Percentiles rank a stretch among this genome's conserved stretches.
phyloP scores from a whole-genome alignment of 2,888 invertebrate genomes.

The Gymnoscelis rufifasciata region DNA sequence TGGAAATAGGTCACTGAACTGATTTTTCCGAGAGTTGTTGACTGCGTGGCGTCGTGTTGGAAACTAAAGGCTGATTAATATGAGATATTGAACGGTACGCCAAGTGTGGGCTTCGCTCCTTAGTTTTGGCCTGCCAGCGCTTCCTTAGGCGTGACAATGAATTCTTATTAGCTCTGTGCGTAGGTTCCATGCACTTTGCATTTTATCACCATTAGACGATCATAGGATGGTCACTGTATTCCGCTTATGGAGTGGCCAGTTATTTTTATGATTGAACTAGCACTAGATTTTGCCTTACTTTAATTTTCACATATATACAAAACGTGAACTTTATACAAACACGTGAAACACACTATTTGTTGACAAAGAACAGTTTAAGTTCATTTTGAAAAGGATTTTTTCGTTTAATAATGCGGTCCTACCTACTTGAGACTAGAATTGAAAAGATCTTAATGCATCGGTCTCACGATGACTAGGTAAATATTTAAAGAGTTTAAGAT shows the following conservation, averaged over 20 bases:
- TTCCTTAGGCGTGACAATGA: constrained; percentile 72
- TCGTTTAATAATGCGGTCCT: too few relatives aligned
- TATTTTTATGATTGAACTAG: background rate
- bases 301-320: background rate
- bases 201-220: constrained; percentile 45
- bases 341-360: too few relatives aligned
- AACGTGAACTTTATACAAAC: too few relatives aligned
- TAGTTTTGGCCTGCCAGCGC: constrained; percentile 66
- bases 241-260: constrained; percentile 2
- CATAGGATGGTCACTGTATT: constrained; percentile 13
- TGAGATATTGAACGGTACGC: constrained; percentile 52
- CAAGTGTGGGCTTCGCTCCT: constrained; percentile 74
- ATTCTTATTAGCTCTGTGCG: constrained; percentile 56
- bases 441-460: background rate
- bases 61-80: constrained; percentile 57
- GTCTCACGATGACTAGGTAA: constrained; percentile 3
- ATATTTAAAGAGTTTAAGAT: constrained; percentile 9
- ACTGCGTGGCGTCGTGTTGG: constrained; percentile 51
- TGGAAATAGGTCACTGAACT: constrained; percentile 51
- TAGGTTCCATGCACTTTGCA: constrained; percentile 65
- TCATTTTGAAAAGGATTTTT: too few relatives aligned
- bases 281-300: background rate
- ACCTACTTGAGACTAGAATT: background rate
- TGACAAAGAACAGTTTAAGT: too few relatives aligned
- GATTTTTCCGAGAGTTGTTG: constrained; percentile 46